These are phyloP conservation scores for Istiophorus platypterus DNA, from an alignment of 2,113 vertebrate species.

Conservation along the genomic window DNA sequence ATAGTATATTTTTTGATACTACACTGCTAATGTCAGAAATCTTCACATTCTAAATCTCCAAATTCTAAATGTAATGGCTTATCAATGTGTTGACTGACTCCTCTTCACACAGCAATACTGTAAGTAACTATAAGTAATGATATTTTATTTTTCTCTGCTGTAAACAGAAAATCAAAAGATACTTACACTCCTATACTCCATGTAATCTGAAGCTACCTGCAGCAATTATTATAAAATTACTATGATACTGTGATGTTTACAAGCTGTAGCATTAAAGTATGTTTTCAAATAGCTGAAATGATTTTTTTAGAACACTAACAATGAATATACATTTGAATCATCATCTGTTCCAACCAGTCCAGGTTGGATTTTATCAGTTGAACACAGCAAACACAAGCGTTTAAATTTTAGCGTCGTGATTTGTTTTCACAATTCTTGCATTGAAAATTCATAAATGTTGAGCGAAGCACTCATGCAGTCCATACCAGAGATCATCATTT, in stretches of 20 bases:
- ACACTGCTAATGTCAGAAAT: neutral
- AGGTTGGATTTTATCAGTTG: neutral
- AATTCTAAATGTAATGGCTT: neutral
- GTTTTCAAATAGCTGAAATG: neutral
- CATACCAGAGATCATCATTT: neutral
- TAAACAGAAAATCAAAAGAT: slow-evolving; percentile 23
- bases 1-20: neutral
- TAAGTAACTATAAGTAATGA: too few relatives aligned
- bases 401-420: neutral
- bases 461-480: neutral
- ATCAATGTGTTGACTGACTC: neutral
- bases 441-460: neutral
- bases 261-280: neutral
- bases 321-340: neutral
- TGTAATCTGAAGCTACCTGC: too few relatives aligned
- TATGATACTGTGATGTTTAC: neutral
- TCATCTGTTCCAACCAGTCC: neutral
- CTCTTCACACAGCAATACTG: neutral
- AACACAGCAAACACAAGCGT: too few relatives aligned
- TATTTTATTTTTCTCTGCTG: neutral
- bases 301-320: too few relatives aligned
- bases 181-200: neutral
- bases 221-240: neutral
- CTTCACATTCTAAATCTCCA: neutral
- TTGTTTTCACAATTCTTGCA: neutral